Evolutionary conservation across 92 coral and sea anemone genomes (phyloP).

Genomic region (Palythoa heliodiscus): DNA sequence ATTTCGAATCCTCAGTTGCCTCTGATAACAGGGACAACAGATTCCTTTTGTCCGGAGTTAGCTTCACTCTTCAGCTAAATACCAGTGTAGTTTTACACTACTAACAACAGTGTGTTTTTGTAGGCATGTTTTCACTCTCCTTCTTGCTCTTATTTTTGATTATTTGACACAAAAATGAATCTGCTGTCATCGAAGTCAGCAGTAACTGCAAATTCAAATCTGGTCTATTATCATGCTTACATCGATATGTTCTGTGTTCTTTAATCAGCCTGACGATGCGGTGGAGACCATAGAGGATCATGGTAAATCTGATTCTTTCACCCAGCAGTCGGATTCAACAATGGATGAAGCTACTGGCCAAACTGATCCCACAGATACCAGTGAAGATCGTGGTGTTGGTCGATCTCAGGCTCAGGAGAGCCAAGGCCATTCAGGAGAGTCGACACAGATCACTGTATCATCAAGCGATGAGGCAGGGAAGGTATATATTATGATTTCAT

Average conservation of each 20-base stretch:
- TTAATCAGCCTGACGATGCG: slow-evolving; percentile 56
- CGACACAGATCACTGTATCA: slow-evolving; percentile 57
- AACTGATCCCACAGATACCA: slow-evolving; percentile 72
- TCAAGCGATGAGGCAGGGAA: slow-evolving; percentile 60
- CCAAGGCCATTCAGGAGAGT: slow-evolving; percentile 83
- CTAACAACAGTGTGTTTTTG: too few relatives aligned
- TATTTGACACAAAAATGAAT: too few relatives aligned
- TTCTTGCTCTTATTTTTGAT: too few relatives aligned
- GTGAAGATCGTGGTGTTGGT: slow-evolving; percentile 79
- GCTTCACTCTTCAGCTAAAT: too few relatives aligned
- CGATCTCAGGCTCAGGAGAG: slow-evolving; percentile 70
- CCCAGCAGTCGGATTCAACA: slow-evolving; percentile 47
- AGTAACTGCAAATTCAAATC: too few relatives aligned
- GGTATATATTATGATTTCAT: slow-evolving; percentile 29
- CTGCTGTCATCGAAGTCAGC: too few relatives aligned
- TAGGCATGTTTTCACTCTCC: too few relatives aligned
- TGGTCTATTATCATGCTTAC: background rate
- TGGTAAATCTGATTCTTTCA: slow-evolving; percentile 62
- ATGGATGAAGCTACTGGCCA: slow-evolving; percentile 73
- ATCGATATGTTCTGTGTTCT: background rate
- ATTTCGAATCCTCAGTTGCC: too few relatives aligned
- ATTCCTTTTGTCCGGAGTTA: background rate
- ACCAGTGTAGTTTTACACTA: too few relatives aligned
- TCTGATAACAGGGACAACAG: too few relatives aligned
- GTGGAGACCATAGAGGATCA: slow-evolving; percentile 72